Evolutionary conservation across 2,113 vertebrate species (phyloP).

Genomic region (Nestor notabilis): DNA sequence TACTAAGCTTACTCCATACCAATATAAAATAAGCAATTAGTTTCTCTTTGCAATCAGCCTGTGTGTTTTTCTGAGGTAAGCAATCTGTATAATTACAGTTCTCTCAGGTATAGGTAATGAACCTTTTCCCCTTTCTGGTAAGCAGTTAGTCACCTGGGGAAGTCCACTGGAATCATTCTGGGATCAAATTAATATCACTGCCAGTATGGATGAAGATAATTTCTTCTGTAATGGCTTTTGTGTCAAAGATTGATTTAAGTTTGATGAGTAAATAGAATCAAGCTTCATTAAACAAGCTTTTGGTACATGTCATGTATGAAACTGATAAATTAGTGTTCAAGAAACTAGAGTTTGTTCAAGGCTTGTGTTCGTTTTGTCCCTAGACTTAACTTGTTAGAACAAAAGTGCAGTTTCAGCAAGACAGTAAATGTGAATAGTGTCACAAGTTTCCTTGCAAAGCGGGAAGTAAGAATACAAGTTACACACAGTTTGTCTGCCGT

Average conservation of each 20-base stretch:
- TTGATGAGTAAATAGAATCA: background rate
- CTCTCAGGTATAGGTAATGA: background rate
- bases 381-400: background rate
- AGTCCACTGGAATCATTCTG: background rate
- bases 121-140: background rate
- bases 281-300: background rate
- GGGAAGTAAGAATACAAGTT: background rate
- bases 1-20: background rate
- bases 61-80: background rate
- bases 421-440: background rate
- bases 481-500: background rate
- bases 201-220: background rate
- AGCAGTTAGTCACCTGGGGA: background rate
- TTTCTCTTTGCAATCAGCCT: background rate
- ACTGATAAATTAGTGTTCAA: background rate
- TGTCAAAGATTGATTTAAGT: background rate
- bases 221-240: background rate
- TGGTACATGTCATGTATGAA: fast-evolving
- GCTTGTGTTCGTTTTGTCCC: background rate
- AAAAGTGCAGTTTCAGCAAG: background rate
- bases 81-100: background rate
- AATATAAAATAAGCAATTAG: background rate
- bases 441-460: background rate
- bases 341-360: background rate
- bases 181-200: background rate